phyloP scores from a whole-genome alignment of 2,888 invertebrate genomes.

The Tiphia femorata region DNA sequence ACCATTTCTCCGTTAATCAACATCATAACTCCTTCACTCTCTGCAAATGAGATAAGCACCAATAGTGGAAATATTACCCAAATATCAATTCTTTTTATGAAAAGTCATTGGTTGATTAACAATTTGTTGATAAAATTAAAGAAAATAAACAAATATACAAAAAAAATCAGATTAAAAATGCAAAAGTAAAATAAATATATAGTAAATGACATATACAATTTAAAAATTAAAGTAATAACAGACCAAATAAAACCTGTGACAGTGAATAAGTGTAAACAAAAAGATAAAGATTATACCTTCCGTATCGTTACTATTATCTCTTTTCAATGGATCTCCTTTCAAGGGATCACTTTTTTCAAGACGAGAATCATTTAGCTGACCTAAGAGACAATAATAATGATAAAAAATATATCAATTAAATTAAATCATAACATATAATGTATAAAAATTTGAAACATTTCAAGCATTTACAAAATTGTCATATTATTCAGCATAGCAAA shows the following conservation, averaged over 20 bases:
- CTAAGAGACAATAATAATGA: conserved; percentile 47
- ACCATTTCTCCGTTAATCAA: conserved; percentile 76
- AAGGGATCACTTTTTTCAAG: conserved; percentile 60
- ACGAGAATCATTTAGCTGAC: conserved; percentile 63
- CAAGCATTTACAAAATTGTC: not conserved
- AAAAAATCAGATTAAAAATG: no score
- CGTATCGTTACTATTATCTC: conserved; percentile 60
- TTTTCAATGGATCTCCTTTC: conserved; percentile 61
- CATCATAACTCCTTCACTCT: conserved; percentile 61
- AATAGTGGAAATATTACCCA: no score
- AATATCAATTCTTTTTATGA: no score
- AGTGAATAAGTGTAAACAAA: conserved; percentile 29
- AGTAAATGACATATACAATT: not conserved
- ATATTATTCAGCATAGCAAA: not conserved
- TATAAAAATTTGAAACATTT: conserved; percentile 20
- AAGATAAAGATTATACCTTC: conserved; percentile 61
- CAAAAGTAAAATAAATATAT: no score
- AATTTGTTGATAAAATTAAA: no score
- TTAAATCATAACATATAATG: not conserved
- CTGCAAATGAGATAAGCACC: no score
- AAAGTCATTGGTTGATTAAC: no score
- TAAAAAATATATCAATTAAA: conserved; percentile 10
- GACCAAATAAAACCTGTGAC: not conserved
- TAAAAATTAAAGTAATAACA: not conserved
- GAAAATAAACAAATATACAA: not conserved